Evolutionary conservation across 2,888 invertebrate genomes (phyloP), one percentile per base, ranked within the genome.

Genomic region (Tuberolachnus salignus): DNA sequence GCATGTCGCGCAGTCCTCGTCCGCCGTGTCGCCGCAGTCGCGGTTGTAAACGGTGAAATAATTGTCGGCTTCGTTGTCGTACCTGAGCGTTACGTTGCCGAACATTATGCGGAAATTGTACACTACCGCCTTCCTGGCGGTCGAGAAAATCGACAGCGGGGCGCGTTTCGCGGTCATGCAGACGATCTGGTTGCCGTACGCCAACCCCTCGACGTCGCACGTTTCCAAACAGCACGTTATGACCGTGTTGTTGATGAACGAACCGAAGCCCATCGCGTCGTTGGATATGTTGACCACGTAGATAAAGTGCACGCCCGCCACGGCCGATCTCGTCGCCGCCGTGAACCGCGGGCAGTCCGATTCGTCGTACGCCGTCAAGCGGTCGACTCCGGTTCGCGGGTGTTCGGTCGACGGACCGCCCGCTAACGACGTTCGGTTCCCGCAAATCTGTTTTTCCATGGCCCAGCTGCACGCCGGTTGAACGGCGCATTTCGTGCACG

Each of bases 401-500:
- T n/a, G n/a, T 4, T 14, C 1, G 49, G n/a, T n/a, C n/a, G n/a
- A n/a, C n/a, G n/a, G n/a, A n/a, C n/a, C n/a, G n/a, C n/a, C n/a
- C n/a, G n/a, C n/a, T n/a, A n/a, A n/a, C n/a, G n/a, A 0, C 59
- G n/a, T n/a, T 6, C 34, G 34, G 34, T 34, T 34, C 4, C 19
- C 49, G 10, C 72, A 72, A 9, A 16, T 21, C 72, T 72, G 72
- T 16, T 1, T 13, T 14, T 26, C 21, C 6, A 72, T 1, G 1
- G 72, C 61, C 72, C 72, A 72, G 19, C 49, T 49, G 21, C 72
- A 72, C 6, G 8, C 23, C n/a, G 46, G 19, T 0, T 34, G 3
- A 3, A 14, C 14, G 0, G 72, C 16, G 42, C 72, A 72, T 19
- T 6, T 61, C 11, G 4, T 14, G 14, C 72, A 72, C 49, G 61